Conservation (phyloP, 2,797 vertebrate genomes). For the Phoebastria nigripes region DNA sequence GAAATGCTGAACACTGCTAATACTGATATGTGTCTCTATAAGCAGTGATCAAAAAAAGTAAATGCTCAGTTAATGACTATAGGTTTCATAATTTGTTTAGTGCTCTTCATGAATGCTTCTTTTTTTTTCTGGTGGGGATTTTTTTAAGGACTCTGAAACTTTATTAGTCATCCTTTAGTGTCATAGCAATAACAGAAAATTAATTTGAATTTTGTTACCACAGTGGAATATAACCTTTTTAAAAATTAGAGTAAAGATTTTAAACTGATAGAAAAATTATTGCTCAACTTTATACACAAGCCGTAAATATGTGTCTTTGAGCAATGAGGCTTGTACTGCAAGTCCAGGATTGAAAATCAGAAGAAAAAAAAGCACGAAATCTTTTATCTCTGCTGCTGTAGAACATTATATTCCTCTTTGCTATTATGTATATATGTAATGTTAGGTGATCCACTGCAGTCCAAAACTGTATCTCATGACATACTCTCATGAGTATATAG, state of each 20-base stretch:
- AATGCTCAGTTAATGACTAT: neutral
- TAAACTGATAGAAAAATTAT: neutral
- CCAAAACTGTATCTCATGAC: neutral
- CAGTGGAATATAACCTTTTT: neutral
- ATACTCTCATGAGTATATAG: neutral
- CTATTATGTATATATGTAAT: neutral
- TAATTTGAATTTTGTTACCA: neutral
- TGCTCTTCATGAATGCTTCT: neutral
- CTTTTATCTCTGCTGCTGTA: neutral
- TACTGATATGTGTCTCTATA: neutral
- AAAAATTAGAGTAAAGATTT: neutral
- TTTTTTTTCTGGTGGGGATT: neutral
- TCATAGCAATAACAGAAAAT: neutral
- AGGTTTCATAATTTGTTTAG: neutral
- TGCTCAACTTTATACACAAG: neutral
- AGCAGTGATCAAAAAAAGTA: neutral
- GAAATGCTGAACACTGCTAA: neutral
- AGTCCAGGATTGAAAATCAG: neutral
- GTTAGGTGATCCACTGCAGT: neutral
- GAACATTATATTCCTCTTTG: neutral
- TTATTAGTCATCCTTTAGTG: neutral
- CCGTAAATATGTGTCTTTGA: neutral
- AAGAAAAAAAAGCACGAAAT: neutral
- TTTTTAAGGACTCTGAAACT: neutral
- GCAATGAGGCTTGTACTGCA: neutral